Percentiles rank a stretch among this genome's conserved stretches.
These are phyloP conservation scores for Sturmia bella DNA, from an alignment of 2,888 invertebrate genomes.

Conservation along the genomic window DNA sequence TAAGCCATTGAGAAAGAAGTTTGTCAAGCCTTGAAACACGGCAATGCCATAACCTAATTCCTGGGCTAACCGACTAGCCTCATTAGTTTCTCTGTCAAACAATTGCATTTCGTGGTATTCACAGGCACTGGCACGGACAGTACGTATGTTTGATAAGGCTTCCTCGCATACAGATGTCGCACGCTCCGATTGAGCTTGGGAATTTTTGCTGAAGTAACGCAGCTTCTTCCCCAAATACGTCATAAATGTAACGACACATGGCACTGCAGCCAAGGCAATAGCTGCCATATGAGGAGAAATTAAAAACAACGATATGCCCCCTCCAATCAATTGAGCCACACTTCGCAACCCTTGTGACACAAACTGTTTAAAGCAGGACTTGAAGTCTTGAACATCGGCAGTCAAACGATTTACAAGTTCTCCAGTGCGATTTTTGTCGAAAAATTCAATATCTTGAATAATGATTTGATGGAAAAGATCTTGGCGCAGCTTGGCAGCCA, in stretches of 20 bases:
- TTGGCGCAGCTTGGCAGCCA: conserved; percentile 90
- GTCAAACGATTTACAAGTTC: conserved; percentile 95
- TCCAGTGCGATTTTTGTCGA: conserved; percentile 94
- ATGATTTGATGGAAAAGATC: conserved; percentile 92
- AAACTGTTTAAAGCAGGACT: conserved; percentile 96
- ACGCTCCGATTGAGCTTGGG: conserved; percentile 93
- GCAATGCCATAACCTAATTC: conserved; percentile 95
- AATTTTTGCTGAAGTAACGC: conserved; percentile 88
- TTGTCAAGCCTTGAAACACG: conserved; percentile 93
- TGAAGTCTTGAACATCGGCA: conserved; percentile 97
- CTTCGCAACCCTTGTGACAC: conserved; percentile 96
- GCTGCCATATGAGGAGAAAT: conserved; percentile 96
- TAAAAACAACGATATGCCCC: conserved; percentile 85
- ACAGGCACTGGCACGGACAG: conserved; percentile 96
- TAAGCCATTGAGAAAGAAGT: conserved; percentile 89
- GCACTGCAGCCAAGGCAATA: conserved; percentile 91
- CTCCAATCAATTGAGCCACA: conserved; percentile 88
- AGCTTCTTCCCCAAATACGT: conserved; percentile 90
- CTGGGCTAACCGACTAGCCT: conserved; percentile 88
- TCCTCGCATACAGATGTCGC: conserved; percentile 95
- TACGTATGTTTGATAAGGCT: conserved; percentile 95
- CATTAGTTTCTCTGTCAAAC: conserved; percentile 88
- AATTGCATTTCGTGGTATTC: conserved; percentile 90
- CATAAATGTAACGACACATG: conserved; percentile 92
- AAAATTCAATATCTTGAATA: conserved; percentile 92